Evolutionary conservation across 1,140 invertebrate genomes (phyloP), one percentile per base, ranked within the genome.

Genomic region (Drosophila mojavensis): DNA sequence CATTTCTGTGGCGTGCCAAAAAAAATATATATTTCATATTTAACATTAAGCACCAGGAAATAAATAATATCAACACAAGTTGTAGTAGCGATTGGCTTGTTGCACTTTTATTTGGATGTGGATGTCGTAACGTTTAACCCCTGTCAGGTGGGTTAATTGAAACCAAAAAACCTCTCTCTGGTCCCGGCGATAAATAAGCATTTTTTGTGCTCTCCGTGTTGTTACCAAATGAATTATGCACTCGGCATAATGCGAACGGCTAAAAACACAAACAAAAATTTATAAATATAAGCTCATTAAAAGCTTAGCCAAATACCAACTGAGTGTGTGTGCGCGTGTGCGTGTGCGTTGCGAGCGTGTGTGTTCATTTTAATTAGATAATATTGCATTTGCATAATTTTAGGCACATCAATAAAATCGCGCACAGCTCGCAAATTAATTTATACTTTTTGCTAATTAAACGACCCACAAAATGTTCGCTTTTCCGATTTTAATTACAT

Each of bases 281-380:
- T 69, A 84, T 84, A 84, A 84, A 84, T 84, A 80, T 84, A 84
- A 84, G 81, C 81, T 84, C 81, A 84, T 84, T 84, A 84, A 84
- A 80, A 68, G 81, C 81, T 84, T 77, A 83, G 73, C 66, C 75
- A 62, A 59, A 41, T 51, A 54, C 41, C 39, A 17, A 30, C 28
- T 54, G 9, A 20, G 39, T 43, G 26, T 0, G 20, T 10, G 9
- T 58, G 33, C 51, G 61, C 1, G 36, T 20, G n/a, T n/a, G n/a
- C n/a, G n/a, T n/a, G n/a, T n/a, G n/a, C n/a, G n/a, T n/a, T n/a
- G n/a, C n/a, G n/a, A 11, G 11, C 33, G 36, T 43, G 39, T 47
- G 66, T 78, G 79, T 77, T 70, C 77, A 70, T 84, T 84, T 84
- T 84, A 84, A 84, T 84, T 84, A 84, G 81, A 84, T 84, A 84